Evolutionary conservation across 2,113 vertebrate species (phyloP), one percentile per base, ranked within the genome.

Genomic region (Cyprinodon tularosa): DNA sequence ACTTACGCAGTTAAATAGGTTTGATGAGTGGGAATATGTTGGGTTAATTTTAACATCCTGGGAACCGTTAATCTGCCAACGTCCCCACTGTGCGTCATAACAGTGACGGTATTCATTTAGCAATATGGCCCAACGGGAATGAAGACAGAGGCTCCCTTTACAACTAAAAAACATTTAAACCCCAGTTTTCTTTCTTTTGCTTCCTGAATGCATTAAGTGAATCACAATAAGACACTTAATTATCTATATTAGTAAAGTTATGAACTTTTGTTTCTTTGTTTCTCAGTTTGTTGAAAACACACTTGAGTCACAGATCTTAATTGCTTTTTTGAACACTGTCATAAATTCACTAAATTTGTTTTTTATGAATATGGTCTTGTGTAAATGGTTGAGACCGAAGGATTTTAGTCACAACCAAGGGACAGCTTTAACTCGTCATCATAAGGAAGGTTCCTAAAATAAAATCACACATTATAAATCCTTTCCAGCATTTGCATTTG

Each of bases 31-130:
- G 17, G 88, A 87, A 89, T 86, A 88, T 76, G 71, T 74, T 11
- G 74, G 68, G 47, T 72, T 47, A 71, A 74, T 89, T 80, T 76
- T 47, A 78, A 74, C 75, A 84, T 77, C 76, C 65, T 74, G 78
- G 80, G 60, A 86, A 44, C 69, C 42, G 72, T 76, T 74, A 53
- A 62, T 29, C 36, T 85, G 81, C 83, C 88, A 84, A 73, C 66
- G 65, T 45, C 76, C 80, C 81, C 20, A 17, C 48, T 45, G 72
- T 91, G 89, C 90, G 88, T 93, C 92, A 92, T 13, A 68, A 50
- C 17, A 22, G 66, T 38, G 57, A 62, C 81, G 87, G 71, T 72
- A 78, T 40, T n/a, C 13, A 36, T 78, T 36, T 61, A 60, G 37
- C 12, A 17, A 53, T 39, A 36, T 70, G 67, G 64, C 80, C 77